Evolutionary conservation across 1,140 invertebrate species (phyloP).

Genomic region (Portunus trituberculatus): DNA sequence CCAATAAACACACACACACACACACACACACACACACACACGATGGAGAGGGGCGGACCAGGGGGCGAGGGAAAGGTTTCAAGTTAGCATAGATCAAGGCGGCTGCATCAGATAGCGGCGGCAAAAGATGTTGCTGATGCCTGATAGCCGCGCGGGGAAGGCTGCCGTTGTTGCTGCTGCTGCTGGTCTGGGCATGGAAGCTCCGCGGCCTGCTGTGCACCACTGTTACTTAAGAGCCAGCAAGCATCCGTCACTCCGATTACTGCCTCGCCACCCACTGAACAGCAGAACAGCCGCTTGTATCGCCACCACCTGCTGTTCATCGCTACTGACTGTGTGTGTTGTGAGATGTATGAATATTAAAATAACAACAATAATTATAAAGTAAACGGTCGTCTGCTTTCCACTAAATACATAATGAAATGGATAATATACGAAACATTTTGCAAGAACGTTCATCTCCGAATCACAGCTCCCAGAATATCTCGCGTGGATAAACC

Average conservation of each 20-base stretch:
- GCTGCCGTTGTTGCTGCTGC: not conserved
- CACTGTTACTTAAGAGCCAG: not conserved
- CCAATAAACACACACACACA: not conserved
- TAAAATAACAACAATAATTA: too few species aligned
- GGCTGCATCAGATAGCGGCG: not conserved
- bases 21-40: constrained; percentile 13
- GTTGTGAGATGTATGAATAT: not conserved
- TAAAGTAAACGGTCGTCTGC: too few species aligned
- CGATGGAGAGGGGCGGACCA: not conserved
- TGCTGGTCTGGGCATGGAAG: too few species aligned
- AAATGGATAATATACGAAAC: too few species aligned
- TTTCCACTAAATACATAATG: too few species aligned
- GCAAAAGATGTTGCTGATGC: not conserved
- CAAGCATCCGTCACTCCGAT: not conserved
- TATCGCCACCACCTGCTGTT: not conserved
- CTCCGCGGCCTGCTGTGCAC: not conserved
- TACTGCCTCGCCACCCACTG: not conserved
- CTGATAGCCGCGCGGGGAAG: constrained; percentile 4
- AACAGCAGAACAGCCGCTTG: not conserved
- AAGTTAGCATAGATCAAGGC: not conserved
- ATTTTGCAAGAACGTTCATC: too few species aligned
- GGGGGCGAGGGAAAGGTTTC: not conserved
- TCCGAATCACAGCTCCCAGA: too few species aligned
- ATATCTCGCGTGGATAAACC: too few species aligned
- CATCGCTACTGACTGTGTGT: not conserved